Percentiles rank a stretch among this genome's conserved stretches.
Evolutionary conservation across 2,797 vertebrate genomes (phyloP).

Genomic region (Cuculus canorus): DNA sequence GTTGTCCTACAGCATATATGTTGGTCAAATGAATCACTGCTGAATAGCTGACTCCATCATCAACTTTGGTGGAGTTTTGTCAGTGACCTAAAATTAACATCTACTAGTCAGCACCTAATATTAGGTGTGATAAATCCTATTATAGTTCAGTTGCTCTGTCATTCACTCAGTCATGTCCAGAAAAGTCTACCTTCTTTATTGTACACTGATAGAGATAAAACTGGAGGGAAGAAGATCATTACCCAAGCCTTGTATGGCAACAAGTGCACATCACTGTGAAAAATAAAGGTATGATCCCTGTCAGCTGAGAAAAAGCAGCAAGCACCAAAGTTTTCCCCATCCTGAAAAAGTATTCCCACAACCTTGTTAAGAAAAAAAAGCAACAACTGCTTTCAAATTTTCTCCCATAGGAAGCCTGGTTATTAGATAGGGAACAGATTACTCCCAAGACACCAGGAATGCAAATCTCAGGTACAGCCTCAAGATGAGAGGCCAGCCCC

Average conservation of each 20-base stretch:
- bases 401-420: not conserved
- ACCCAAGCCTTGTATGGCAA: not conserved
- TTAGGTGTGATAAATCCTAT: not conserved
- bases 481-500: not conserved
- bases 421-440: not conserved
- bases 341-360: not conserved
- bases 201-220: not conserved
- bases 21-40: not conserved
- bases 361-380: not conserved
- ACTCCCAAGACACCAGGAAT: not conserved
- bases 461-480: not conserved
- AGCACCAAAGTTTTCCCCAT: not conserved
- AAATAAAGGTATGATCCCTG: not conserved
- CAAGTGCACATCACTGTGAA: fast-evolving
- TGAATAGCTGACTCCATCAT: not conserved
- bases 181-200: not conserved
- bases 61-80: not conserved
- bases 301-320: not conserved
- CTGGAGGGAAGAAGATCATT: not conserved
- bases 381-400: not conserved
- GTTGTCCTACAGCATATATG: not conserved
- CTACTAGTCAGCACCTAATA: not conserved
- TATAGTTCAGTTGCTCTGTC: not conserved
- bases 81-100: not conserved
- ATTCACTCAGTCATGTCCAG: not conserved